phyloP scores from a whole-genome alignment of 1,140 invertebrate genomes.

The Agrypnia vestita region DNA sequence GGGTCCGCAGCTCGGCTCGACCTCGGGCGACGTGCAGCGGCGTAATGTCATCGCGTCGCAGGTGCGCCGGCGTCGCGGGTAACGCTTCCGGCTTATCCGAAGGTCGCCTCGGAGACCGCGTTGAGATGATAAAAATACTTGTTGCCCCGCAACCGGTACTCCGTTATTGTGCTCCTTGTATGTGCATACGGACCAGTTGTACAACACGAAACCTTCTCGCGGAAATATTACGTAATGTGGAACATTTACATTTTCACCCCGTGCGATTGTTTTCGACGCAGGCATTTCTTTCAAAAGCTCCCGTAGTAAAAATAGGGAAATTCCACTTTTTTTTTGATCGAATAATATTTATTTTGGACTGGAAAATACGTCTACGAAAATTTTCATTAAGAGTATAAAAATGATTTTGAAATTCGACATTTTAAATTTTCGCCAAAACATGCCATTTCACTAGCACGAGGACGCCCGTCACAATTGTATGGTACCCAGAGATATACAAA shows the following conservation, averaged over 20 bases:
- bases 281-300: too few relatives aligned
- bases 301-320: too few relatives aligned
- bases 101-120: conserved; percentile 15
- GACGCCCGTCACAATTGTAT: too few relatives aligned
- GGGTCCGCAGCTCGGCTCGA: not conserved
- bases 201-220: conserved; percentile 4
- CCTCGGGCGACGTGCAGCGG: not conserved
- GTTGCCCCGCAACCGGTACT: conserved; percentile 29
- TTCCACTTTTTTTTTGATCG: too few relatives aligned
- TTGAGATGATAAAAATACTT: not conserved
- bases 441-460: too few relatives aligned
- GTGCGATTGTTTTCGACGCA: too few relatives aligned
- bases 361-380: too few relatives aligned
- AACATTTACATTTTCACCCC: conserved; percentile 3
- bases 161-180: conserved; percentile 22
- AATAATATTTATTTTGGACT: too few relatives aligned
- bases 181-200: conserved; percentile 10
- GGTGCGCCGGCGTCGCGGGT: not conserved
- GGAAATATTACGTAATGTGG: conserved; percentile 8
- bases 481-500: too few relatives aligned
- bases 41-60: not conserved
- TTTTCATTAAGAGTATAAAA: too few relatives aligned
- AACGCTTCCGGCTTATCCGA: not conserved
- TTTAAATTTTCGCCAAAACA: too few relatives aligned
- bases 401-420: too few relatives aligned